Evolutionary conservation across 2,797 vertebrate species (phyloP).

Genomic region (Rallus crepitans): DNA sequence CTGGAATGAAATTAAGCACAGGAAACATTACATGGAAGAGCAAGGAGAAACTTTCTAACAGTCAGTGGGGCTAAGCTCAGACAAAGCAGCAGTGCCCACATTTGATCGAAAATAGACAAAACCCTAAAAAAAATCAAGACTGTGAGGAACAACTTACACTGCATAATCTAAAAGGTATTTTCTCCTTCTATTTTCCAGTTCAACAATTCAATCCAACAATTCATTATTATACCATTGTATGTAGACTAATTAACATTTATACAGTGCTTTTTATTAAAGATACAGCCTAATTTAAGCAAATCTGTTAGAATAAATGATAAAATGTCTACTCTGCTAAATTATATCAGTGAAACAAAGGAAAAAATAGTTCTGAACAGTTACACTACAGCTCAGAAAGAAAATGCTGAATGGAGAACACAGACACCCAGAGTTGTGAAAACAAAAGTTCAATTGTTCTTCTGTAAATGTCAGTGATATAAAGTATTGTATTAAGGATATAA

Average conservation of each 20-base stretch:
- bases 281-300: conserved; percentile 24
- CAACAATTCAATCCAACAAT: not conserved
- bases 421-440: conserved; percentile 20
- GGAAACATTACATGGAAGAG: conserved; percentile 7
- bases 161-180: not conserved
- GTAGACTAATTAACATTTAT: conserved; percentile 34
- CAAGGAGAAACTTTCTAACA: not conserved
- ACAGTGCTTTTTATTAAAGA: conserved; percentile 8
- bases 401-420: conserved; percentile 29
- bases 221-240: not conserved
- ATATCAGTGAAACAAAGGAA: conserved; percentile 12
- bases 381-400: conserved; percentile 31
- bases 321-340: not conserved
- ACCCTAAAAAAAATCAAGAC: not conserved
- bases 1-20: conserved; percentile 51
- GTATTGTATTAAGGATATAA: conserved; percentile 58
- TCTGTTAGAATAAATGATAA: conserved; percentile 17
- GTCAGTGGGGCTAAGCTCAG: not conserved
- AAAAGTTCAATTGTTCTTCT: conserved; percentile 62
- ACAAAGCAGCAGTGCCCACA: not conserved
- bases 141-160: not conserved
- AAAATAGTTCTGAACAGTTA: conserved; percentile 16
- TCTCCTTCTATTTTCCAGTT: not conserved
- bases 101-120: not conserved
- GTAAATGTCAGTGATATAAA: conserved; percentile 58